These are phyloP conservation scores for Diaprepes abbreviatus DNA, from an alignment of 2,888 invertebrate genomes.

Conservation along the genomic window DNA sequence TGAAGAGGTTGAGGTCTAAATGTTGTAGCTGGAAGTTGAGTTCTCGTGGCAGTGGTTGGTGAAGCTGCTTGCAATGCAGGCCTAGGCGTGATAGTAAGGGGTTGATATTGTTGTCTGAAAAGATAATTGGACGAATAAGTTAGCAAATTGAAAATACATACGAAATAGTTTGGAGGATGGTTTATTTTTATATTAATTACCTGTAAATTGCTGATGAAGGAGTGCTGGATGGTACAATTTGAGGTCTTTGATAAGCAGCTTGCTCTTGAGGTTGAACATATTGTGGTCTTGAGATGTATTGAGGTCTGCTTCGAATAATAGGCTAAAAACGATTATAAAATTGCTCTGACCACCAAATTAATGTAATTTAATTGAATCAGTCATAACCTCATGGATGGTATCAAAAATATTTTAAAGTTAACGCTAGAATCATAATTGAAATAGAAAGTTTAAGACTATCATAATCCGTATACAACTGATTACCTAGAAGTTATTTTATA, in stretches of 20 bases:
- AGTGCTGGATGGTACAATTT: conserved; percentile 69
- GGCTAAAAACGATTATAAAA: too few species aligned
- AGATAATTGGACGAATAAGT: too few species aligned
- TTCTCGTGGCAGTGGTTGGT: conserved; percentile 62
- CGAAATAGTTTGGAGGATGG: not conserved
- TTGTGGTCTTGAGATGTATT: conserved; percentile 59
- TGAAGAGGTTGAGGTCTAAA: conserved; percentile 75
- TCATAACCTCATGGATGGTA: too few species aligned
- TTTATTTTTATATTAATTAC: conserved; percentile 3
- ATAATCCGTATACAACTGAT: too few species aligned
- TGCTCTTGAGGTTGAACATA: conserved; percentile 59
- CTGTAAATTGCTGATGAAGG: conserved; percentile 59
- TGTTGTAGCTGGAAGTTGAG: conserved; percentile 76
- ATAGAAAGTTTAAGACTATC: too few species aligned
- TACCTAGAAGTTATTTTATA: too few species aligned
- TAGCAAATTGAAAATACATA: too few species aligned
- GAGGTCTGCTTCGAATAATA: conserved; percentile 42
- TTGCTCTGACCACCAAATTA: too few species aligned
- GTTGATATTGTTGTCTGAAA: conserved; percentile 66
- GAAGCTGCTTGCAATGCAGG: conserved; percentile 68
- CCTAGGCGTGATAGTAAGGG: conserved; percentile 75
- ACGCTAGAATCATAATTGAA: too few species aligned
- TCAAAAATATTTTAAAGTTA: too few species aligned
- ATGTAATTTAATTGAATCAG: too few species aligned
- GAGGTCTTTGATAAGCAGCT: conserved; percentile 58